A percentile compares a stretch with the other conserved stretches of the same genome.
Conservation (phyloP, 30 jellyfish, hydroid and myxozoan genomes). For the Pelagia noctiluca region DNA sequence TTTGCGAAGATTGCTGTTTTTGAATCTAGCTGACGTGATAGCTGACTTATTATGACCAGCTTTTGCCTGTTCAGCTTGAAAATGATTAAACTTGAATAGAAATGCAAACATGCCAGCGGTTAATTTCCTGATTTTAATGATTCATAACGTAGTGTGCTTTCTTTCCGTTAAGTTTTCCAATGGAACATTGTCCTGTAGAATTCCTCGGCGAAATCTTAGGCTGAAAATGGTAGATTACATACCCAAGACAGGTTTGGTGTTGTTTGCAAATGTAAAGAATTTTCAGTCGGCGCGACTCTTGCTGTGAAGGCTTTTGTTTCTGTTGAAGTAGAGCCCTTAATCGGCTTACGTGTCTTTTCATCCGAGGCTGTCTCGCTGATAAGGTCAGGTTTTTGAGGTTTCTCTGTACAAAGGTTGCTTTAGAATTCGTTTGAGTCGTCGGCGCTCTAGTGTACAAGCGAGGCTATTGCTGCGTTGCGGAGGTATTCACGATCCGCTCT, state of each 20-base stretch:
- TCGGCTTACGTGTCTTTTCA: conserved; percentile 63
- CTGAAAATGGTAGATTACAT: conserved; percentile 71
- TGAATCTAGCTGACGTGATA: conserved; percentile 1
- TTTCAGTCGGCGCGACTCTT: conserved; percentile 78
- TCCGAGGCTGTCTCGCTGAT: conserved; percentile 54
- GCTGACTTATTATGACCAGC: conserved; percentile 11
- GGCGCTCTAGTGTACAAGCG: conserved; percentile 35
- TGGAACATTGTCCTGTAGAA: conserved; percentile 52
- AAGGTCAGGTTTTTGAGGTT: conserved; percentile 67
- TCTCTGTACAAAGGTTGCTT: conserved; percentile 44
- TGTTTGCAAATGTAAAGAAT: conserved; percentile 58
- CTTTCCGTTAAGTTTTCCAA: conserved; percentile 43
- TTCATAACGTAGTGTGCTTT: conserved; percentile 43
- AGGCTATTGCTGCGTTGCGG: conserved; percentile 27
- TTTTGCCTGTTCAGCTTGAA: neutral
- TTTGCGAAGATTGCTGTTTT: conserved; percentile 3
- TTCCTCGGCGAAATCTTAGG: conserved; percentile 67
- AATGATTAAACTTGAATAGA: conserved; percentile 4
- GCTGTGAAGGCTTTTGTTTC: conserved; percentile 56
- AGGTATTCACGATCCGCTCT: conserved; percentile 28
- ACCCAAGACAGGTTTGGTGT: conserved; percentile 66
- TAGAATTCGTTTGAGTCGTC: conserved; percentile 49
- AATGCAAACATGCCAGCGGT: conserved; percentile 24
- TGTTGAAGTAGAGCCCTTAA: conserved; percentile 51
- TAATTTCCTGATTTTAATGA: conserved; percentile 56